phyloP scores from a whole-genome alignment of 1,140 invertebrate genomes.

The Sycobia sp. region DNA sequence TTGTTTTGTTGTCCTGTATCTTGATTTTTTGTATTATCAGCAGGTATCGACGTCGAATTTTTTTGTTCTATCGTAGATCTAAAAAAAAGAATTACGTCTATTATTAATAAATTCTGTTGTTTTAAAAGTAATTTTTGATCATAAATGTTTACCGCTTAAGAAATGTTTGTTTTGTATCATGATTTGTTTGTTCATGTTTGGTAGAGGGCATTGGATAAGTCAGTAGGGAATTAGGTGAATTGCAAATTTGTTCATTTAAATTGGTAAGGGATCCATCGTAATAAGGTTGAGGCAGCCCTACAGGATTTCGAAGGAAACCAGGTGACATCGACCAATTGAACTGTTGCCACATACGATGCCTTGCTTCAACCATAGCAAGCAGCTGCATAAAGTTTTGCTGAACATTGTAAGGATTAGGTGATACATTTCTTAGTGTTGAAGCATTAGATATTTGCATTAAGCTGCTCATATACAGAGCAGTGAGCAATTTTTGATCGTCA shows the following conservation, averaged over 20 bases:
- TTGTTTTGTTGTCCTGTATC: constrained; percentile 66
- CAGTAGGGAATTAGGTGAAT: constrained; percentile 49
- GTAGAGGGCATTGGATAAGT: constrained; percentile 54
- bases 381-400: constrained; percentile 58
- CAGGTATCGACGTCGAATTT: constrained; percentile 62
- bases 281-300: constrained; percentile 52
- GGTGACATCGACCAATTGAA: constrained; percentile 55
- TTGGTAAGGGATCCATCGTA: constrained; percentile 50
- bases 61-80: constrained; percentile 67
- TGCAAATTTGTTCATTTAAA: constrained; percentile 52
- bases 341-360: constrained; percentile 62
- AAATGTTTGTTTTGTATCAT: constrained; percentile 52
- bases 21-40: constrained; percentile 67
- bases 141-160: constrained; percentile 53
- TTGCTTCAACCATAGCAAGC: constrained; percentile 58
- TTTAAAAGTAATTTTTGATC: neutral
- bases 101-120: neutral
- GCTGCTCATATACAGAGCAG: constrained; percentile 68
- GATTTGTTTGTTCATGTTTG: constrained; percentile 58
- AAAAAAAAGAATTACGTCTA: constrained; percentile 42
- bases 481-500: constrained; percentile 65
- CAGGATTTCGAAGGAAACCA: constrained; percentile 50
- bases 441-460: constrained; percentile 59
- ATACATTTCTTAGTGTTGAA: constrained; percentile 47
- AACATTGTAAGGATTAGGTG: constrained; percentile 47